Percentiles rank a stretch among this genome's conserved stretches.
Conservation (phyloP, 2,797 vertebrate species). For the Phyllotis vaccarum region DNA sequence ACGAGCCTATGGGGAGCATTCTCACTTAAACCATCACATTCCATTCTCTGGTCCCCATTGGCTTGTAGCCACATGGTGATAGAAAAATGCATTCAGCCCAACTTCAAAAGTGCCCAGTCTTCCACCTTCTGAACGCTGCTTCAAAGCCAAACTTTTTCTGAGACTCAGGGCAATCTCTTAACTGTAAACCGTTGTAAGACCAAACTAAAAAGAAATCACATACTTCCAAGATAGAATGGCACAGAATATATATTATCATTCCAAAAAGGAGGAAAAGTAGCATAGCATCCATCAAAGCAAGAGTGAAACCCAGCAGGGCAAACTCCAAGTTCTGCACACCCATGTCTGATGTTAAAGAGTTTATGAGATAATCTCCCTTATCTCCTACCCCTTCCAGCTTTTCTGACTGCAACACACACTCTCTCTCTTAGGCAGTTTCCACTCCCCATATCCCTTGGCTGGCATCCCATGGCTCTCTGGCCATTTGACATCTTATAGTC, state of each 20-base stretch:
- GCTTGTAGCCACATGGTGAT: background rate
- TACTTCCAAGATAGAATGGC: background rate
- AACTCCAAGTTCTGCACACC: background rate
- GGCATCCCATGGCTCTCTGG: background rate
- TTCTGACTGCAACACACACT: background rate
- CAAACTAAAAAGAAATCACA: background rate
- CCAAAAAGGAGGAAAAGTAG: background rate
- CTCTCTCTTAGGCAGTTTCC: background rate
- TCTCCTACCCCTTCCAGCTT: background rate
- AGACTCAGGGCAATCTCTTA: background rate
- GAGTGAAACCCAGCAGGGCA: too few species aligned
- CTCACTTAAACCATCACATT: background rate
- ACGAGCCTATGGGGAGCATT: background rate
- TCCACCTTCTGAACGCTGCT: background rate
- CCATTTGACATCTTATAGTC: too few species aligned
- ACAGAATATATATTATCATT: background rate
- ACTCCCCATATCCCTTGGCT: background rate
- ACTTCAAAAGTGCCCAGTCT: background rate
- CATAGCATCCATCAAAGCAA: background rate
- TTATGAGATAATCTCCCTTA: background rate
- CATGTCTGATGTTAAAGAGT: background rate
- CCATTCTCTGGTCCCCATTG: background rate
- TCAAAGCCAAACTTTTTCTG: background rate
- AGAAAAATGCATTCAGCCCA: background rate
- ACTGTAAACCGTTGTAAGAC: background rate